Evolutionary conservation across 2,113 vertebrate species (phyloP).

Genomic region (Equus przewalskii): DNA sequence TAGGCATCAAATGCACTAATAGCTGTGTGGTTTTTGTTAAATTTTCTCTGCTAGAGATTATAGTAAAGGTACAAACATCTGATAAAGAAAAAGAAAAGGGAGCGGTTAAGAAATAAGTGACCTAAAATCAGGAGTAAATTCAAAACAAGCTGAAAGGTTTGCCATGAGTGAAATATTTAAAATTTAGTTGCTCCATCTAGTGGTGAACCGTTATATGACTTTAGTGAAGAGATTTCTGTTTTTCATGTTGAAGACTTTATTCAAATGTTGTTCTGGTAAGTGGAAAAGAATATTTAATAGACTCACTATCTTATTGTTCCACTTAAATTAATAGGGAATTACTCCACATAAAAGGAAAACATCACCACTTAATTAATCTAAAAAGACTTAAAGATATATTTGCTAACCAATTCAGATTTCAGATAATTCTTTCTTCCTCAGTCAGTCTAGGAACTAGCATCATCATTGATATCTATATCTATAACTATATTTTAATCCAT

Average conservation of each 20-base stretch:
- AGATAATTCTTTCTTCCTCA: conserved; percentile 25
- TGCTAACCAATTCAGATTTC: conserved; percentile 44
- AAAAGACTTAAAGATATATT: conserved; percentile 10
- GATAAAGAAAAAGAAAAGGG: conserved; percentile 20
- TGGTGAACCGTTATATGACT: conserved; percentile 82
- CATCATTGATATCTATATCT: background rate
- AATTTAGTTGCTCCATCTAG: conserved; percentile 91
- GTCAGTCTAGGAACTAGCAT: background rate
- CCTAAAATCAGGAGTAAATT: conserved; percentile 58
- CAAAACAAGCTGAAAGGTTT: conserved; percentile 67
- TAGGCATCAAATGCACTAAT: background rate
- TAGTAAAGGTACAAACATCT: conserved; percentile 33
- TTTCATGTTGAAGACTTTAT: conserved; percentile 48
- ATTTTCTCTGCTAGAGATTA: background rate
- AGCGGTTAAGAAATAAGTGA: background rate
- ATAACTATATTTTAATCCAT: background rate
- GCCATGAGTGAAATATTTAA: conserved; percentile 72
- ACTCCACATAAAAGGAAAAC: background rate
- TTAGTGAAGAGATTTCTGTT: conserved; percentile 8
- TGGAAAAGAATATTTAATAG: conserved; percentile 53
- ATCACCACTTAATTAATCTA: background rate
- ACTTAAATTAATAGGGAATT: conserved; percentile 51
- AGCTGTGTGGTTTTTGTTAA: conserved; percentile 14
- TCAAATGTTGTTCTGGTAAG: conserved; percentile 39
- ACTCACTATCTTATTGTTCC: background rate